A percentile compares a stretch with the other conserved stretches of the same genome.
Conservation (phyloP, 2,888 invertebrate genomes). For the Apotomis betuletana region DNA sequence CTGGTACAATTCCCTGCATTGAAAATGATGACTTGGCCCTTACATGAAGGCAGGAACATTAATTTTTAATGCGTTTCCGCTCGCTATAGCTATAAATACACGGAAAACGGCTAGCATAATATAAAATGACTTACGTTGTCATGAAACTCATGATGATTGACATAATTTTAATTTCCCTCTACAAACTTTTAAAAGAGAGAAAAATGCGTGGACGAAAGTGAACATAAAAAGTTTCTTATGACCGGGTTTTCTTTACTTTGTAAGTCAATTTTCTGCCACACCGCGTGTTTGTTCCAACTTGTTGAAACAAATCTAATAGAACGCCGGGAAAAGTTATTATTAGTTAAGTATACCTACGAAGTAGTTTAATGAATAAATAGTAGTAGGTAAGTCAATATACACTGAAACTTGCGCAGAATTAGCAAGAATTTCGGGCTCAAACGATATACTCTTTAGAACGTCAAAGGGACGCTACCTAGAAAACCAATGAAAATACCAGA, state of each 20-base stretch:
- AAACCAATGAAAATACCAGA: conserved; percentile 19
- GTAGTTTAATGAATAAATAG: no score
- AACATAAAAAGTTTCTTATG: no score
- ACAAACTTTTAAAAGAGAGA: neutral
- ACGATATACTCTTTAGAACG: neutral
- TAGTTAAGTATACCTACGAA: no score
- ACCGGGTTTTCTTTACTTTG: no score
- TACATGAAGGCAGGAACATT: neutral
- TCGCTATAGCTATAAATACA: conserved; percentile 10
- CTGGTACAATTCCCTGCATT: conserved; percentile 2
- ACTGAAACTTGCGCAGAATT: no score
- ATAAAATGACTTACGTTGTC: conserved; percentile 6
- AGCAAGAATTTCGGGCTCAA: no score
- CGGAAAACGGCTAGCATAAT: conserved; percentile 8
- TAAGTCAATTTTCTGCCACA: no score
- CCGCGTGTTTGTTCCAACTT: no score
- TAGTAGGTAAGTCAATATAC: no score
- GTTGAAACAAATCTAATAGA: no score
- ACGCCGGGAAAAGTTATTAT: no score
- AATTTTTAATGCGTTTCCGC: conserved; percentile 15
- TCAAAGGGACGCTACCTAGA: neutral
- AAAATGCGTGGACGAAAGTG: neutral
- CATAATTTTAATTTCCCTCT: neutral
- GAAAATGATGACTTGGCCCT: neutral
- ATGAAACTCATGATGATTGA: conserved; percentile 5